Conservation (phyloP, 2,797 vertebrate genomes). For the Myiotriccus ornatus region DNA sequence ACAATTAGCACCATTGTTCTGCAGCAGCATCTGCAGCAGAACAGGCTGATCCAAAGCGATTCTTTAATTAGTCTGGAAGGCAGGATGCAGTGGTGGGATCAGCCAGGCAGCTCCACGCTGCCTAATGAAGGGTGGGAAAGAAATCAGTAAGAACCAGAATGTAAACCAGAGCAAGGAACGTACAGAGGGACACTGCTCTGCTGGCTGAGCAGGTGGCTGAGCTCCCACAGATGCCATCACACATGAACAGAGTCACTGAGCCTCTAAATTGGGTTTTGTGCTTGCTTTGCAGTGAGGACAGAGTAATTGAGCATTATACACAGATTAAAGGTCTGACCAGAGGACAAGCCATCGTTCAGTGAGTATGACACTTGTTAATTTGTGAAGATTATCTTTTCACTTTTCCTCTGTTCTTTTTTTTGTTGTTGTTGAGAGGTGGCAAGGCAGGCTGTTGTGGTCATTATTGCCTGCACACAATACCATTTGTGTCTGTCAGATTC, state of each 20-base stretch:
- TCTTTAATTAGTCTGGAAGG: background rate
- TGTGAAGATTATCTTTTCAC: background rate
- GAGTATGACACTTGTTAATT: slow-evolving; percentile 75
- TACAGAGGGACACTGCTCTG: background rate
- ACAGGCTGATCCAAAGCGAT: background rate
- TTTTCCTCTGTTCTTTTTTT: background rate
- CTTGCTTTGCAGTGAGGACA: slow-evolving; percentile 87
- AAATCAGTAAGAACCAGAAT: background rate
- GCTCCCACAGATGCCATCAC: background rate
- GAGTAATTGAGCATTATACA: slow-evolving; percentile 91
- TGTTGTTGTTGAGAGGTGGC: background rate
- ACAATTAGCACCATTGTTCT: background rate
- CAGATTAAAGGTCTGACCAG: slow-evolving; percentile 90
- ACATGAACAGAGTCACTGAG: background rate
- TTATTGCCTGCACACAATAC: background rate
- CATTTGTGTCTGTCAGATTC: background rate
- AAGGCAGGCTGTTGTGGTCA: background rate
- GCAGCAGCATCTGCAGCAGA: slow-evolving; percentile 17
- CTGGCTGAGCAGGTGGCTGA: background rate
- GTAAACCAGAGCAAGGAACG: background rate
- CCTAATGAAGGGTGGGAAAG: slow-evolving; percentile 33
- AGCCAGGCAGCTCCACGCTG: background rate
- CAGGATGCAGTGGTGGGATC: background rate
- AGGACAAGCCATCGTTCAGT: slow-evolving; percentile 95
- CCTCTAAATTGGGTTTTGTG: slow-evolving; percentile 22